Evolutionary conservation across 2,888 invertebrate genomes (phyloP).

Genomic region (Xanthia togata): DNA sequence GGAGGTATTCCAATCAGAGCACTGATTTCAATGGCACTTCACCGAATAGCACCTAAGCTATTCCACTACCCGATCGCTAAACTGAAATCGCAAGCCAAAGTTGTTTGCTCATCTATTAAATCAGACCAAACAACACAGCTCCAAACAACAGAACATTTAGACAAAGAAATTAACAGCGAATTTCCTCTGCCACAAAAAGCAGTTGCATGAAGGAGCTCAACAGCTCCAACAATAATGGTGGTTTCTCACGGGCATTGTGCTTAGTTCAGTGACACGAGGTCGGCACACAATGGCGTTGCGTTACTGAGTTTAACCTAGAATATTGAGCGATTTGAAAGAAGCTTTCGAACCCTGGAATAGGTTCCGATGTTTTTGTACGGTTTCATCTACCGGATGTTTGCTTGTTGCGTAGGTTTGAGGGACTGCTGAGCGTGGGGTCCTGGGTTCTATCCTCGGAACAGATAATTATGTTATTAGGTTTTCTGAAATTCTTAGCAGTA

Average conservation of each 20-base stretch:
- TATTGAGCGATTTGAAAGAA: conserved; percentile 55
- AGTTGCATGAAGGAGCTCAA: conserved; percentile 50
- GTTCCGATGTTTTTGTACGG: conserved; percentile 8
- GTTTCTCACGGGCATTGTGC: conserved; percentile 71
- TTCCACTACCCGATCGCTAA: background rate
- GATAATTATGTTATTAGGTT: background rate
- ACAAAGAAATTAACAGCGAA: conserved; percentile 47
- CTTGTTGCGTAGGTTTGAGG: background rate
- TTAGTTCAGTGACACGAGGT: conserved; percentile 82
- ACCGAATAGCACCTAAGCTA: background rate
- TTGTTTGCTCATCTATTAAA: background rate
- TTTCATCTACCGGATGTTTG: background rate
- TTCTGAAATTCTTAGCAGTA: background rate
- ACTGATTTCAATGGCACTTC: background rate
- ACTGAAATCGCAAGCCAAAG: rapidly evolving
- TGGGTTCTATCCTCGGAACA: background rate
- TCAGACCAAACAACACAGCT: background rate
- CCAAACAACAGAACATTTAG: conserved; percentile 18
- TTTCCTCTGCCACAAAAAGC: conserved; percentile 58
- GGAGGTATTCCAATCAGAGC: background rate
- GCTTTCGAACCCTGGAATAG: conserved; percentile 37
- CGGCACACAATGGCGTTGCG: conserved; percentile 61
- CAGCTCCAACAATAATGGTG: conserved; percentile 51
- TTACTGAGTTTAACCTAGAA: conserved; percentile 67
- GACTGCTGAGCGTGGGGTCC: background rate